Evolutionary conservation across 1,140 invertebrate genomes (phyloP), one percentile per base, ranked within the genome.

Genomic region (Achatina immaculata): DNA sequence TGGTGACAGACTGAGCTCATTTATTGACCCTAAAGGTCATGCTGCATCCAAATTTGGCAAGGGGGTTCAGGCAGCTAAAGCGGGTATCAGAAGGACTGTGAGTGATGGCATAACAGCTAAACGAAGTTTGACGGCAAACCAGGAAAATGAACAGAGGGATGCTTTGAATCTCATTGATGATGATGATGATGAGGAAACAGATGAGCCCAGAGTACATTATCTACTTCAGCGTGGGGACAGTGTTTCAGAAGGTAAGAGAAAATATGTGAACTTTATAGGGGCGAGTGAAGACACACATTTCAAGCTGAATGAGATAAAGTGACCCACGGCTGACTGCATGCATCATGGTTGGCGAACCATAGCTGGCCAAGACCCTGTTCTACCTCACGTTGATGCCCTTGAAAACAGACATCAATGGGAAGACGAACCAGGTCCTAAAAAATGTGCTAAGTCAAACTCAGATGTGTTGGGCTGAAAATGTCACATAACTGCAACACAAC

Each of bases 91-190:
- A 14, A 74, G 81, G 36, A 80, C 81, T 45, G 45, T 75, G 42
- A 82, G 81, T 82, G 81, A 82, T 68, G 69, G 71, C 14, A 24
- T 43, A 6, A 68, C 74, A 65, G 31, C 65, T 2, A 79, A 42
- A 58, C 74, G 55, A 21, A 81, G 81, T 78, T 45, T n/a, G 6
- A 36, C 42, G 24, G 19, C 42, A 38, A 40, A 28, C 28, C 28
- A 58, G 38, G 71, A 69, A 71, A 43, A 28, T 51, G 48, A 72
- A 38, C 58, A 62, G 58, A 2, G 28, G 21, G 28, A 9, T 16
- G n/a, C 58, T 28, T n/a, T 11, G 28, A 16, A 34, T 62, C 58
- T 62, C n/a, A n/a, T n/a, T 34, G 28, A 34, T 62, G 58, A 28
- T 31, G 31, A 34, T 62, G n/a, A 31, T 19, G n/a, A 9, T 62